A percentile compares a stretch with the other conserved stretches of the same genome.
Evolutionary conservation across 2,797 vertebrate species (phyloP).

Genomic region (Phylloscopus collybita): DNA sequence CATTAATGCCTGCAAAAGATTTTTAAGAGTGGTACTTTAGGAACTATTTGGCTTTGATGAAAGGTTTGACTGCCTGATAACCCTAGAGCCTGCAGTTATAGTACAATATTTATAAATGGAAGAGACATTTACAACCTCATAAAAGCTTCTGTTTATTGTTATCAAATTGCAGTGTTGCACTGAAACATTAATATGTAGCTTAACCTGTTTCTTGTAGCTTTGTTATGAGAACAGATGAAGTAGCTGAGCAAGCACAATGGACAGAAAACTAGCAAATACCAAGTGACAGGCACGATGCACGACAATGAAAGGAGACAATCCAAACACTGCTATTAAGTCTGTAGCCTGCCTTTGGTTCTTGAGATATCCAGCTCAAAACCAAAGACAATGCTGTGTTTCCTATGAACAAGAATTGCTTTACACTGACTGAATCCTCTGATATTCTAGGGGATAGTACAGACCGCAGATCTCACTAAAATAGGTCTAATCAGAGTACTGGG

Average conservation of each 20-base stretch:
- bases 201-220: constrained; percentile 44
- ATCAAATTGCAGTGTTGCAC: constrained; percentile 55
- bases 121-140: constrained; percentile 66
- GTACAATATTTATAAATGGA: constrained; percentile 71
- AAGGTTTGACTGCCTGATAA: constrained; percentile 65
- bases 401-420: neutral
- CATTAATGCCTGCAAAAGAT: constrained; percentile 63
- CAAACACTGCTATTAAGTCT: neutral
- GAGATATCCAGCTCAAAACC: neutral
- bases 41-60: constrained; percentile 68
- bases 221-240: neutral
- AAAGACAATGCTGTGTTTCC: neutral
- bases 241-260: neutral
- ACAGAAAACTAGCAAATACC: neutral
- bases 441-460: neutral
- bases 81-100: constrained; percentile 58
- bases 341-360: neutral
- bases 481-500: neutral
- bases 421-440: neutral
- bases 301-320: neutral
- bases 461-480: neutral
- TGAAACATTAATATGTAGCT: constrained; percentile 57
- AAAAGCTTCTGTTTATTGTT: constrained; percentile 68
- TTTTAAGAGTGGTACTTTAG: constrained; percentile 66
- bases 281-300: neutral